These are phyloP conservation scores for Drosophila picticornis DNA, from an alignment of 2,888 invertebrate species.

Conservation along the genomic window DNA sequence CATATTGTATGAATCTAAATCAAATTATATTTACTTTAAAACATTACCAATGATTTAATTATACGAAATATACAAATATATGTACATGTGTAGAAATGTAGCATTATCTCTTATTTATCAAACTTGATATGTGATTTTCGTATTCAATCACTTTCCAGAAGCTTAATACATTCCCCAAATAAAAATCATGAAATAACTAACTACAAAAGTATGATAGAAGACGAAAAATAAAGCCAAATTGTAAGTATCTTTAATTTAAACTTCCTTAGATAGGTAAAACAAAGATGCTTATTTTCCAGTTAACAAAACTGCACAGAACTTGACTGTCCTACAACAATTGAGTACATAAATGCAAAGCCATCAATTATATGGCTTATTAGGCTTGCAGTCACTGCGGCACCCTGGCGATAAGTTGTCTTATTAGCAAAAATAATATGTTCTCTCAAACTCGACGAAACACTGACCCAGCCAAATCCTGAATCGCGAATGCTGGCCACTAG, in stretches of 20 bases:
- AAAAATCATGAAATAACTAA: not conserved
- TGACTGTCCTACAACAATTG: not conserved
- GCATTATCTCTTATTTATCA: slow-evolving; percentile 3
- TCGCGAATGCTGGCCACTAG: slow-evolving; percentile 21
- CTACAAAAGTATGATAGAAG: not conserved
- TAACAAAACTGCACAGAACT: not conserved
- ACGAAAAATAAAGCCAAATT: not conserved
- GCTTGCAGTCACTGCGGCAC: not conserved
- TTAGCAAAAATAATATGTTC: slow-evolving; percentile 1
- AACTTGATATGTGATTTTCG: not conserved
- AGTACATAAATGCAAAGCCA: not conserved
- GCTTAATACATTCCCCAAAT: not conserved
- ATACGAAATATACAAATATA: slow-evolving; percentile 15
- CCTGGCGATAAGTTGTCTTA: not conserved
- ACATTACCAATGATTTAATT: slow-evolving; percentile 61
- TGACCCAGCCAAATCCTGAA: slow-evolving; percentile 18
- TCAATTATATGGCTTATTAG: slow-evolving; percentile 1
- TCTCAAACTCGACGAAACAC: slow-evolving; percentile 10
- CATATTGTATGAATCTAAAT: slow-evolving; percentile 66
- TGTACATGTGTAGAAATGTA: slow-evolving; percentile 13
- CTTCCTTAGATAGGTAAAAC: not conserved
- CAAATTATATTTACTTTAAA: slow-evolving; percentile 45
- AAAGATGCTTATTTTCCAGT: not conserved
- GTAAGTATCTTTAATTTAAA: not conserved
- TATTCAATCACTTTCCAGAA: not conserved